A percentile compares a stretch with the other conserved stretches of the same genome.
phyloP scores from a whole-genome alignment of 1,140 invertebrate species.

The Lethrus apterus region DNA sequence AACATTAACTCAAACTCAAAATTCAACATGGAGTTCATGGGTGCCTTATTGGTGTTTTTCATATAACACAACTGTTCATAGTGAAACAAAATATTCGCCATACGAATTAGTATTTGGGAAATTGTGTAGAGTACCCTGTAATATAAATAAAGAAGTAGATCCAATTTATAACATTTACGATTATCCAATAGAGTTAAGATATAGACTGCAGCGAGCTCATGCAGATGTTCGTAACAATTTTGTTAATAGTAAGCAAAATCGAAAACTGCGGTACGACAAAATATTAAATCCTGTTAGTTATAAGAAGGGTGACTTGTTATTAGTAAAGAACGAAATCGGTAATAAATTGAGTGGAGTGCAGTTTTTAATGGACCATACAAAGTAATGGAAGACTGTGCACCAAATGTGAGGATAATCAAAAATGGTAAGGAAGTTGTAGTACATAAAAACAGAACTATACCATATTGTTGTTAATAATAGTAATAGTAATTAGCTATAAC shows the following conservation, averaged over 20 bases:
- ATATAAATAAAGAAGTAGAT: not conserved
- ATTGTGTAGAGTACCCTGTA: conserved; percentile 15
- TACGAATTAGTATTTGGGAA: conserved; percentile 29
- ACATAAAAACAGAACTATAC: no score
- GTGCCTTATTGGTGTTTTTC: conserved; percentile 14
- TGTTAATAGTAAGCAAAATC: conserved; percentile 9
- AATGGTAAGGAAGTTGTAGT: not conserved
- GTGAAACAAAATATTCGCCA: conserved; percentile 21
- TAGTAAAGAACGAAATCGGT: not conserved
- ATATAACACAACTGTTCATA: conserved; percentile 24
- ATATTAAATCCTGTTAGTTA: no score
- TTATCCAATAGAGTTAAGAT: conserved; percentile 15
- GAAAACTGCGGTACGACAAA: conserved; percentile 19
- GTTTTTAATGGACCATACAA: not conserved
- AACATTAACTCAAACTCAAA: not conserved
- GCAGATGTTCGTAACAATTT: no score
- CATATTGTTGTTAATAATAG: no score
- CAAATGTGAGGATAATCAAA: not conserved
- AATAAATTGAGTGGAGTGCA: not conserved
- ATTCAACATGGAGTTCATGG: conserved; percentile 1
- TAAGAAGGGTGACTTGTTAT: no score
- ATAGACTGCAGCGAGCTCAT: conserved; percentile 14
- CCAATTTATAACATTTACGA: conserved; percentile 1
- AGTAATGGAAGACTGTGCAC: not conserved
- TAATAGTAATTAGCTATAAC: no score